These are phyloP conservation scores for Sinosuthora webbiana DNA, from an alignment of 2,113 vertebrate species.

Conservation along the genomic window DNA sequence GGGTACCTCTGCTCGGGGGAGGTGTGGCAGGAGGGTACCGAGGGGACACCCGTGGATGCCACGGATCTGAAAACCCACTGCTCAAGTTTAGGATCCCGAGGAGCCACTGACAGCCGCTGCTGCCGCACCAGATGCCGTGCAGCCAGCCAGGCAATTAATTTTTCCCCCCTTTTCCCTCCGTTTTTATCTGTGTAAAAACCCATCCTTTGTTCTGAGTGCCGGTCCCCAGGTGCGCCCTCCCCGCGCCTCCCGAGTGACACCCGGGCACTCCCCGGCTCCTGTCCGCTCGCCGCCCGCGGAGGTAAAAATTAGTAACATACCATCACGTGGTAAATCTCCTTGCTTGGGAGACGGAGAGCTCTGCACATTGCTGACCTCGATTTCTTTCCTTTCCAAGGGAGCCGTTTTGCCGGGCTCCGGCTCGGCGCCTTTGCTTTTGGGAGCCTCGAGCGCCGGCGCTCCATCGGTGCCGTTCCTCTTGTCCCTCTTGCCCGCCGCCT, in stretches of 20 bases:
- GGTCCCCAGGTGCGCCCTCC: not conserved
- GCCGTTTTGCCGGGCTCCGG: slow-evolving; percentile 49
- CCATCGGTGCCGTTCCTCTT: not conserved
- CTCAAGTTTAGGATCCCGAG: not conserved
- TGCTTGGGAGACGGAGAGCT: slow-evolving; percentile 34
- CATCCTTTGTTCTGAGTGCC: not conserved
- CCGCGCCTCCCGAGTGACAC: not conserved
- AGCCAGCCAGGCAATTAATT: not conserved
- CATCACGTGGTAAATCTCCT: slow-evolving; percentile 63
- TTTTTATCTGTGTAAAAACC: fast-evolving
- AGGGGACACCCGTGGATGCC: fast-evolving
- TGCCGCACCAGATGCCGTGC: not conserved
- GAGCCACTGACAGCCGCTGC: fast-evolving
- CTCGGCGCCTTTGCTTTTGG: slow-evolving; percentile 46
- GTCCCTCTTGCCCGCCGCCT: not conserved
- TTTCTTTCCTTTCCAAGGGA: slow-evolving; percentile 45
- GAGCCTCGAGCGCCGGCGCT: not conserved
- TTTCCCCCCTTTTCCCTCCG: not conserved
- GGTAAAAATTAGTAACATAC: slow-evolving; percentile 74
- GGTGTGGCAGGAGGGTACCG: not conserved
- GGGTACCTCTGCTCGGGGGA: not conserved
- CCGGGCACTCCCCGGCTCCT: not conserved
- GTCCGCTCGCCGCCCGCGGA: slow-evolving; percentile 18
- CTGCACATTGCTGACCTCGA: slow-evolving; percentile 59
- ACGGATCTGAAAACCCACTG: fast-evolving